phyloP scores from a whole-genome alignment of 2,888 invertebrate genomes.

The Celastrina argiolus region DNA sequence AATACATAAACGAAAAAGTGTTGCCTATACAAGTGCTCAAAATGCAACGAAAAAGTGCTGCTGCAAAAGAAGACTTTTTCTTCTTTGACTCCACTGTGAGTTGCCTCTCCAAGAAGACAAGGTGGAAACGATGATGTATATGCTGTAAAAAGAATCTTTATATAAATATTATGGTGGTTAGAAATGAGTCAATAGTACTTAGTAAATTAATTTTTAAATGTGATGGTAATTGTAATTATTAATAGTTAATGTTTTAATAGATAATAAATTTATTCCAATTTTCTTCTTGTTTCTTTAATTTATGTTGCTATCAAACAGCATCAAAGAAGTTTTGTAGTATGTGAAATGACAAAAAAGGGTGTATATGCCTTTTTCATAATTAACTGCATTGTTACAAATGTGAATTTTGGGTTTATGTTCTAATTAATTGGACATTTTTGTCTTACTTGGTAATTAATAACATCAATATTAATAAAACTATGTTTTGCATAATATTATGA shows the following conservation, averaged over 20 bases:
- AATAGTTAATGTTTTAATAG: conserved; percentile 35
- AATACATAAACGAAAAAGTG: conserved; percentile 41
- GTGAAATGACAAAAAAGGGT: no score
- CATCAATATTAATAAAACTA: no score
- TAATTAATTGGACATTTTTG: no score
- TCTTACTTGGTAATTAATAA: no score
- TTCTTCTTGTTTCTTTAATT: neutral
- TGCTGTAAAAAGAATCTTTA: conserved; percentile 57
- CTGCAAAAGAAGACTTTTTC: conserved; percentile 33
- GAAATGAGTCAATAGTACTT: conserved; percentile 49
- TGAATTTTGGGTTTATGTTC: no score
- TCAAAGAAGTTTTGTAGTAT: no score
- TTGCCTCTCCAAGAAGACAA: conserved; percentile 2
- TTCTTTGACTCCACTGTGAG: conserved; percentile 32
- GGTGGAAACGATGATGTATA: conserved; percentile 28
- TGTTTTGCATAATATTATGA: no score
- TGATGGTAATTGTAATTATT: conserved; percentile 55
- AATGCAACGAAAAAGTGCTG: conserved; percentile 49
- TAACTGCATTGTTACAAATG: no score
- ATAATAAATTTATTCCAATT: conserved; percentile 17
- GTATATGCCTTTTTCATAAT: no score
- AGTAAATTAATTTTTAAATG: conserved; percentile 48
- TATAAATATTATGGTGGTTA: conserved; percentile 41
- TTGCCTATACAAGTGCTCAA: conserved; percentile 50
- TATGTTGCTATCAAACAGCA: neutral